Evolutionary conservation across 2,797 vertebrate genomes (phyloP), one percentile per base, ranked within the genome.

Genomic region (Acanthornis magna): DNA sequence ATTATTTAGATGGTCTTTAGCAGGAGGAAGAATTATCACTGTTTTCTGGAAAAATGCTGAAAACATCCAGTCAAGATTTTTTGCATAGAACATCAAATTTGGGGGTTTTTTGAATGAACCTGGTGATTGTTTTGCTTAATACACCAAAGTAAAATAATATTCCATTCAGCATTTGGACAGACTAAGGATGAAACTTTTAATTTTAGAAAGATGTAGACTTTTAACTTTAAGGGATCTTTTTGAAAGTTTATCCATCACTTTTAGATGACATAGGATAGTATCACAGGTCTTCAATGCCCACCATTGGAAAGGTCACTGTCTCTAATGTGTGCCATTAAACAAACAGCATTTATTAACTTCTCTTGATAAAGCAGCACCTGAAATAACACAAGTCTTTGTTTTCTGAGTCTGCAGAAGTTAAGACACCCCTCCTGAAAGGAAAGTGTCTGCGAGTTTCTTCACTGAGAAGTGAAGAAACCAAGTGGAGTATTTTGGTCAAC

Each of bases 241-340:
- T 42, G 6, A 5, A 83, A 74, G 53, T 42, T 82, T 61, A 48
- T 45, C 27, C 30, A 60, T 30, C 36, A 21, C 26, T 89, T 89
- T 70, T 17, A 80, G 32, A 27, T 51, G 34, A 70, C 22, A 12
- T 0, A 50, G 16, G 9, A 23, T 7, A 91, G 9, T 27, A 58
- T 11, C 30, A 61, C 0, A 1, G 18, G 17, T 75, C 34, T 34
- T 58, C 65, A 80, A 32, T 8, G 19, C 7, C 22, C 1, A 0
- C 34, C 32, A 73, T 71, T 60, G 88, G 71, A 61, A n/a, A 91
- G 38, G 36, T 48, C 13, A 8, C 34, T 62, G 18, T 62, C 21
- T 80, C 79, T 54, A 81, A n/a, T 3, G 20, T 25, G 53, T 23
- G 36, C 29, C 42, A 43, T 68, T 74, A 72, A 83, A 75, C 45